Percentiles rank a stretch among this genome's conserved stretches.
phyloP scores from a whole-genome alignment of 2,797 vertebrate species.

The Microctenopoma lineatum region DNA sequence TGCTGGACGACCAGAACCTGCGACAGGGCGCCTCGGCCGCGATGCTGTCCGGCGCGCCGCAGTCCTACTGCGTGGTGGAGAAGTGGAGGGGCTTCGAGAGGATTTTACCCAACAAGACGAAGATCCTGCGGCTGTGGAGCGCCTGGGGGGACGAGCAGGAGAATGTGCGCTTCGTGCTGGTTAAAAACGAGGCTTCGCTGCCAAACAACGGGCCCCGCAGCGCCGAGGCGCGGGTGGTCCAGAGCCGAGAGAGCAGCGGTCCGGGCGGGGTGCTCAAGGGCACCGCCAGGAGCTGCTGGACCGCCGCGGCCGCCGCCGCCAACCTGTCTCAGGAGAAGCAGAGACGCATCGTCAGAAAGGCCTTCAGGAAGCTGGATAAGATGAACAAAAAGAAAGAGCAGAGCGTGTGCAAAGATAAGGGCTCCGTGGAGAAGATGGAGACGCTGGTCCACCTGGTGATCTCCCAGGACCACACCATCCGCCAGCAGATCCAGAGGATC shows the following conservation, averaged over 20 bases:
- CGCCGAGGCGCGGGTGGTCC: slow-evolving; percentile 94
- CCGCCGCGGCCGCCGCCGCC: slow-evolving; percentile 54
- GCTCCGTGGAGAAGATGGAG: slow-evolving; percentile 91
- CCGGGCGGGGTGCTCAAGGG: slow-evolving; percentile 54
- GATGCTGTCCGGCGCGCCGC: slow-evolving; percentile 87
- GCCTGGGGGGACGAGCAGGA: slow-evolving; percentile 96
- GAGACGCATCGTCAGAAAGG: slow-evolving; percentile 92
- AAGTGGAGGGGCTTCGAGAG: slow-evolving; percentile 98
- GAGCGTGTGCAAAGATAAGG: slow-evolving; percentile 76
- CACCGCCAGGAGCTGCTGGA: slow-evolving; percentile 64
- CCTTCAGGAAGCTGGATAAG: slow-evolving; percentile 95
- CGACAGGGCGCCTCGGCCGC: slow-evolving; percentile 77
- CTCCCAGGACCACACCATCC: slow-evolving; percentile 97
- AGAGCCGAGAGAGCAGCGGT: slow-evolving; percentile 86
- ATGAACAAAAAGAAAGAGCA: slow-evolving; percentile 90
- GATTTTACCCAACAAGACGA: slow-evolving; percentile 93
- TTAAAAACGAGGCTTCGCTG: slow-evolving; percentile 92
- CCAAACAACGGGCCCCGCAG: slow-evolving; percentile 92
- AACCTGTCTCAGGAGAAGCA: slow-evolving; percentile 90
- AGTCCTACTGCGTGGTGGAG: slow-evolving; percentile 95
- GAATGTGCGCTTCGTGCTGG: slow-evolving; percentile 94
- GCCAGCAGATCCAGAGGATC: slow-evolving; percentile 94
- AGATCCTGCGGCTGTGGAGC: slow-evolving; percentile 91
- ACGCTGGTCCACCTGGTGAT: slow-evolving; percentile 95
- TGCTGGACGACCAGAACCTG: slow-evolving; percentile 90